Conservation (phyloP, 1,140 invertebrate species). For the Trinorchestia longiramus region DNA sequence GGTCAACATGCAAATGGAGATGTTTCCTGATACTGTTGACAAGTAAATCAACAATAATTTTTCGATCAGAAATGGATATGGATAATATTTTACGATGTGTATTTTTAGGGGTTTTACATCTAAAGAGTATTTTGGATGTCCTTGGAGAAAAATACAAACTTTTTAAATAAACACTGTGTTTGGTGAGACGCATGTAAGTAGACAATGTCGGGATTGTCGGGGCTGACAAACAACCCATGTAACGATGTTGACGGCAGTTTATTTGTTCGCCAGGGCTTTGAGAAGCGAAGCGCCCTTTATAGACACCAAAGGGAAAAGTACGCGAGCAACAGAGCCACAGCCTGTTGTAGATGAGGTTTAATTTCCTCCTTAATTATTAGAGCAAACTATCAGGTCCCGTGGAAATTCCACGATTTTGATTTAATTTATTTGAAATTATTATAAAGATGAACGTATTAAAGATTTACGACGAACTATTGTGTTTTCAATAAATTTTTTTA, state of each 20-base stretch:
- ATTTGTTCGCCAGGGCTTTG: not conserved
- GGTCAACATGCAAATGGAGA: not conserved
- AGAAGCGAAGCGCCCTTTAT: not conserved
- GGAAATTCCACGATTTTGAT: too few relatives aligned
- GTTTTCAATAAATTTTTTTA: too few relatives aligned
- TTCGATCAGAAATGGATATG: not conserved
- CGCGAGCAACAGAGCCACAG: not conserved
- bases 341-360: not conserved
- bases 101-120: not conserved
- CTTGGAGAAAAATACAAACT: not conserved
- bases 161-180: not conserved
- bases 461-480: too few relatives aligned
- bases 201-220: slow-evolving; percentile 8
- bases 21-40: not conserved
- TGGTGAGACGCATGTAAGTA: not conserved
- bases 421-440: too few relatives aligned
- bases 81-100: not conserved
- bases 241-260: slow-evolving; percentile 4
- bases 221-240: not conserved
- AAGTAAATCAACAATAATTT: not conserved
- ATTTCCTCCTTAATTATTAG: too few relatives aligned
- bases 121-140: not conserved
- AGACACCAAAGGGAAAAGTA: not conserved
- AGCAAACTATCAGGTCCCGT: too few relatives aligned
- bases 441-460: too few relatives aligned